Percentiles rank a stretch among this genome's conserved stretches.
phyloP scores from a whole-genome alignment of 2,113 vertebrate species.

The Alces alces region DNA sequence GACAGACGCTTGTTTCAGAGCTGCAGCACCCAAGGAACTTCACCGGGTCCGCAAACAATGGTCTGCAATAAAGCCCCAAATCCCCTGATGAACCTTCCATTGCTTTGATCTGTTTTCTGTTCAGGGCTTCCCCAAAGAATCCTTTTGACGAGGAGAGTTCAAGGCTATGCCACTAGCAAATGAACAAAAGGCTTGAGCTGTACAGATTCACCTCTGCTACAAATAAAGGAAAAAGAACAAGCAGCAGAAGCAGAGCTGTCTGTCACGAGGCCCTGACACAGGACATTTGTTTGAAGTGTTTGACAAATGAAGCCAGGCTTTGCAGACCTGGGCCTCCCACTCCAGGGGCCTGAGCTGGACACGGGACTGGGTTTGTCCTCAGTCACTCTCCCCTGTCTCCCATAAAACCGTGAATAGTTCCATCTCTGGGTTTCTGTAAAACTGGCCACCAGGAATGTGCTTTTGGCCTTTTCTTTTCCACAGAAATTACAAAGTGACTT shows the following conservation, averaged over 20 bases:
- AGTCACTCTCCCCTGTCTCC: not conserved
- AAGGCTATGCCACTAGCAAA: not conserved
- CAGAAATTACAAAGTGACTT: not conserved
- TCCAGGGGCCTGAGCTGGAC: not conserved
- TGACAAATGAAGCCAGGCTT: not conserved
- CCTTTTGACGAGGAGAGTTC: not conserved
- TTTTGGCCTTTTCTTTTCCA: conserved; percentile 8
- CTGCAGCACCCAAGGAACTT: not conserved
- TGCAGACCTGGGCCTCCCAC: not conserved
- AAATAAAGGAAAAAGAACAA: not conserved
- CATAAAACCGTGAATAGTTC: not conserved
- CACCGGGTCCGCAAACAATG: not conserved
- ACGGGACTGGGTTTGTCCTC: not conserved
- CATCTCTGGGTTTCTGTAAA: not conserved
- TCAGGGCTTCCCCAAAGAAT: not conserved
- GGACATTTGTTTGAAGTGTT: not conserved
- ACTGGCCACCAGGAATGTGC: not conserved
- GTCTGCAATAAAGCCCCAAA: not conserved
- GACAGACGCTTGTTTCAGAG: not conserved
- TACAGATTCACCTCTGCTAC: not conserved
- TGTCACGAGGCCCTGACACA: not conserved
- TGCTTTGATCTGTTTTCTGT: not conserved
- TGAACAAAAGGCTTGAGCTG: not conserved
- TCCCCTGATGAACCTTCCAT: not conserved
- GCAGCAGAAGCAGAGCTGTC: not conserved